Evolutionary conservation across 64 coral and sea anemone genomes (phyloP).

Genomic region (Cladopsammia gracilis): DNA sequence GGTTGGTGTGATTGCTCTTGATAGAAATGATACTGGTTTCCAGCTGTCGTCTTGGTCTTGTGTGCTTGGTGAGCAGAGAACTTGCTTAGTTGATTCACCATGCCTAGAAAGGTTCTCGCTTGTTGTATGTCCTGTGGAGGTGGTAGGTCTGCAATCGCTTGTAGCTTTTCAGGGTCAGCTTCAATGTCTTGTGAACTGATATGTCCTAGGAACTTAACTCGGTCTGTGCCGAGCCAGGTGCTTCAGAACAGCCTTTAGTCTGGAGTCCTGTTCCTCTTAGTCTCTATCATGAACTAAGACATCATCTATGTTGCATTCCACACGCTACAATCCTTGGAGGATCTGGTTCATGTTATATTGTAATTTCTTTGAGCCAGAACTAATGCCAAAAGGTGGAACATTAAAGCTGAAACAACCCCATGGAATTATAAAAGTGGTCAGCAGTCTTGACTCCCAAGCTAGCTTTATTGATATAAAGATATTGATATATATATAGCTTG

Average conservation of each 20-base stretch:
- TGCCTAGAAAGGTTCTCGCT: background rate
- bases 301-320: conserved; percentile 14
- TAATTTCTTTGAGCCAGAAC: conserved; percentile 11
- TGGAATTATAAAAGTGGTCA: conserved; percentile 5
- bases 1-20: too few relatives aligned
- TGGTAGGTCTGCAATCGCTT: conserved; percentile 20
- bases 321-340: conserved; percentile 7
- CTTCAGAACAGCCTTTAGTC: background rate
- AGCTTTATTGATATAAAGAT: too few relatives aligned
- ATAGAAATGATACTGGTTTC: too few relatives aligned
- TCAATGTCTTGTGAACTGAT: conserved; percentile 41
- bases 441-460: background rate
- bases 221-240: background rate
- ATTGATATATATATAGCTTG: too few relatives aligned
- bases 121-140: background rate
- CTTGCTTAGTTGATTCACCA: too few relatives aligned
- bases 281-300: background rate
- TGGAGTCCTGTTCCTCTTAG: conserved; percentile 3
- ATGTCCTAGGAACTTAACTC: conserved; percentile 49
- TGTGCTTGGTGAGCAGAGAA: background rate
- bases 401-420: too few relatives aligned
- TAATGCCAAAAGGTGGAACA: conserved; percentile 28
- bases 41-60: too few relatives aligned
- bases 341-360: conserved; percentile 27
- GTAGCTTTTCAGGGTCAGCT: conserved; percentile 43